Percentiles rank a stretch among this genome's conserved stretches.
phyloP scores from a whole-genome alignment of 2,113 vertebrate genomes.

The Pristiophorus japonicus region DNA sequence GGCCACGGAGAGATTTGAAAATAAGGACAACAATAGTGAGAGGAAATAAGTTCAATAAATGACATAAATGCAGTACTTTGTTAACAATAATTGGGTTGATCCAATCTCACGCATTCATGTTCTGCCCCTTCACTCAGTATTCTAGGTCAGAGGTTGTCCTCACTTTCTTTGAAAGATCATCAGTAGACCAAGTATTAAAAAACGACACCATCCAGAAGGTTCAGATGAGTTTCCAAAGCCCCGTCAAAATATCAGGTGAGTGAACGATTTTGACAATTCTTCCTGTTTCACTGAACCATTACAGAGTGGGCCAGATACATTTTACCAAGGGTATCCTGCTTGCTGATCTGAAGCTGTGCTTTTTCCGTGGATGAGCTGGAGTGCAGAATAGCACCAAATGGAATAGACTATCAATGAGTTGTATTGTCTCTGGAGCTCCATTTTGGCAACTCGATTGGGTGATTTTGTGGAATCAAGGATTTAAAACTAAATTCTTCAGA shows the following conservation, averaged over 20 bases:
- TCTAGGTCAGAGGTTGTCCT: conserved; percentile 93
- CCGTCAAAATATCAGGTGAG: conserved; percentile 89
- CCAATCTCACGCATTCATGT: conserved; percentile 30
- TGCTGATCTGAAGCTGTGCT: background rate
- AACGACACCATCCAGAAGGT: conserved; percentile 90
- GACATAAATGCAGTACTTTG: background rate
- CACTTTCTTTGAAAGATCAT: conserved; percentile 93
- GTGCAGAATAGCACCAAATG: background rate
- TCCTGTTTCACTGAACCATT: background rate
- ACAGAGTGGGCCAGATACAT: background rate
- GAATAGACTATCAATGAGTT: background rate
- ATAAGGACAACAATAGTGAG: too few species aligned
- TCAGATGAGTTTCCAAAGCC: conserved; percentile 87
- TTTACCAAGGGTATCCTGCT: background rate
- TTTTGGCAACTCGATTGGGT: background rate
- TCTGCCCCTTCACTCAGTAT: conserved; percentile 60
- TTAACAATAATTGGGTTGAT: background rate
- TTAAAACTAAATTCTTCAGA: background rate
- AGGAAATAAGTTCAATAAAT: background rate
- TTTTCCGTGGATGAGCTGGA: too few species aligned
- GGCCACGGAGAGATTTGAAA: too few species aligned
- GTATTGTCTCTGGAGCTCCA: background rate
- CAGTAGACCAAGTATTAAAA: conserved; percentile 87
- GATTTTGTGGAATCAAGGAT: background rate
- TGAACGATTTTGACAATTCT: background rate